These are phyloP conservation scores for Gastracanthus pulcherrimus DNA, from an alignment of 2,888 invertebrate genomes.

Conservation along the genomic window DNA sequence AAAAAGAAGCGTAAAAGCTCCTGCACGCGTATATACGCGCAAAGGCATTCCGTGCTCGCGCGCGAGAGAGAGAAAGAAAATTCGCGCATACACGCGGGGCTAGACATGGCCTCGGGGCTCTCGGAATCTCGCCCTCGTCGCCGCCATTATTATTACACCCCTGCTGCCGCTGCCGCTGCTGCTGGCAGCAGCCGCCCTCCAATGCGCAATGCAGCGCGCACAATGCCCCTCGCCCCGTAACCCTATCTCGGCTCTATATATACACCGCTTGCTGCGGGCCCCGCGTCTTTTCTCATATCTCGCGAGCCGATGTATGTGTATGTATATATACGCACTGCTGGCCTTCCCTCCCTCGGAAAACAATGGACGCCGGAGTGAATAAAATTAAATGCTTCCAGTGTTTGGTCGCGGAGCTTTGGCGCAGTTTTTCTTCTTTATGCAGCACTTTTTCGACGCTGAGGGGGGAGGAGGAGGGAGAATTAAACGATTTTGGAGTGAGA, in stretches of 20 bases:
- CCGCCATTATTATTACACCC: constrained; percentile 34
- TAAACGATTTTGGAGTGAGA: constrained; percentile 43
- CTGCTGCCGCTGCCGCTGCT: too few relatives aligned
- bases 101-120: neutral
- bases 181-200: neutral
- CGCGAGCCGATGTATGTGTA: neutral
- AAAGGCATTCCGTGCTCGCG: too few relatives aligned
- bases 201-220: constrained; percentile 24
- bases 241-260: neutral
- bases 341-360: neutral
- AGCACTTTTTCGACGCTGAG: neutral
- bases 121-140: too few relatives aligned
- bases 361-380: constrained; percentile 40
- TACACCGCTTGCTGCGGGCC: neutral
- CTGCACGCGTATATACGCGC: too few relatives aligned
- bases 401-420: constrained; percentile 29
- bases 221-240: neutral
- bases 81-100: neutral
- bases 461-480: constrained; percentile 5
- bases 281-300: neutral
- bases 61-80: neutral
- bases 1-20: neutral
- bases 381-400: constrained; percentile 41
- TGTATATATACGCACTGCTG: neutral
- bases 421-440: neutral